These are phyloP conservation scores for Porites divaricata DNA, from an alignment of 92 coral and sea anemone species.

Conservation along the genomic window DNA sequence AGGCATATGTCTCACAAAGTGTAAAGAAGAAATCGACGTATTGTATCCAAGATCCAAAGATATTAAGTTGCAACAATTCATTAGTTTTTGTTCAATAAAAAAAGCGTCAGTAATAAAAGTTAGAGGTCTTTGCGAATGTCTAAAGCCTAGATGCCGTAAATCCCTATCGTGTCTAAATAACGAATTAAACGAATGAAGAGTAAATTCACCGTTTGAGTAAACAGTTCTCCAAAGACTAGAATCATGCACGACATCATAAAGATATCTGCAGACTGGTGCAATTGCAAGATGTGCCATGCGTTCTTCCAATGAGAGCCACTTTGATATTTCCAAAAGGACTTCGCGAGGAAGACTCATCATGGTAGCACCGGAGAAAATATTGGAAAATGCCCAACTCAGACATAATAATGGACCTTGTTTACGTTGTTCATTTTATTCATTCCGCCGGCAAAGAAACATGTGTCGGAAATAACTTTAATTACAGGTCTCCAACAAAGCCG, in stretches of 20 bases:
- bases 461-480: constrained; percentile 40
- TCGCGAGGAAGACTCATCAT: constrained; percentile 54
- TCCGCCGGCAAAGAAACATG: too few relatives aligned
- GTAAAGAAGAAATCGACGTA: constrained; percentile 45
- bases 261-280: constrained; percentile 59
- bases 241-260: constrained; percentile 46
- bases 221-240: constrained; percentile 53
- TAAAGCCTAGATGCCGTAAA: too few relatives aligned
- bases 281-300: too few relatives aligned
- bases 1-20: constrained; percentile 41
- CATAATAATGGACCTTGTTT: constrained; percentile 40
- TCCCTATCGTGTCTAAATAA: too few relatives aligned
- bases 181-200: constrained; percentile 4
- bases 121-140: too few relatives aligned
- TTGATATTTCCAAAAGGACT: constrained; percentile 49
- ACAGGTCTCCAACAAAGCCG: constrained; percentile 31
- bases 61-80: constrained; percentile 48
- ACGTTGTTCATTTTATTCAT: constrained; percentile 40
- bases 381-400: constrained; percentile 46
- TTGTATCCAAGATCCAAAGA: constrained; percentile 46
- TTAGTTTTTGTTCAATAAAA: constrained; percentile 33
- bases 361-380: constrained; percentile 46
- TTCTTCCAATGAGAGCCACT: constrained; percentile 61
- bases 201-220: constrained; percentile 48
- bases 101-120: constrained; percentile 43